Evolutionary conservation across 2,797 vertebrate species (phyloP), one percentile per base, ranked within the genome.

Genomic region (Cirrhinus mrigala): DNA sequence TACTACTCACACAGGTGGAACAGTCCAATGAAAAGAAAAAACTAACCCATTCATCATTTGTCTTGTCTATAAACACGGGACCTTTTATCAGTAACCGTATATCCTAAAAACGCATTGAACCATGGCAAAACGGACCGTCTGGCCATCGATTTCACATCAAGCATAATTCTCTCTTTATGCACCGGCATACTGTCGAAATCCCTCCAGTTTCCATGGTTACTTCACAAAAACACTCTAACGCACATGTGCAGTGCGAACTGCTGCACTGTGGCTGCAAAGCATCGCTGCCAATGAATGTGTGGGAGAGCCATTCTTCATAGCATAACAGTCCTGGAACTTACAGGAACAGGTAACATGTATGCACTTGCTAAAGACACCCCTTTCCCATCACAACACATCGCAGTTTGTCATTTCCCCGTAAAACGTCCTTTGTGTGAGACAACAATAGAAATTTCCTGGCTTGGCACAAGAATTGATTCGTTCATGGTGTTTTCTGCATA

Each of bases 151-250:
- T 88, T 82, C 48, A 70, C 83, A 85, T 85, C 69, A 56, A 82
- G 54, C 73, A 68, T 44, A 58, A 74, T 86, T 88, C 81, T 68
- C 73, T 78, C 40, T 60, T 44, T 83, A 82, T 68, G 70, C 79
- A 82, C 58, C 18, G 37, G 73, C 82, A 82, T 83, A 84, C 64
- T 86, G 83, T 81, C 46, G 69, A 87, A 80, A 83, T 81, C 76
- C 82, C 86, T 66, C 56, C 79, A 83, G 90, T 89, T 90, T 89
- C 88, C 87, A 90, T 90, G 88, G 90, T 87, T 88, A 90, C 90
- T 54, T 52, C 81, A 85, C 83, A 86, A 87, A 89, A 89, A 90
- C 86, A 89, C 82, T 87, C 81, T 70, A 81, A 24, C 82, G 81
- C 87, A 88, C 88, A 89, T 88, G 87, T 82, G 87, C 83, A 27